Base-by-base conservation (phyloP, 2,888 invertebrate genomes). In the Nesidiocoris tenuis region DNA sequence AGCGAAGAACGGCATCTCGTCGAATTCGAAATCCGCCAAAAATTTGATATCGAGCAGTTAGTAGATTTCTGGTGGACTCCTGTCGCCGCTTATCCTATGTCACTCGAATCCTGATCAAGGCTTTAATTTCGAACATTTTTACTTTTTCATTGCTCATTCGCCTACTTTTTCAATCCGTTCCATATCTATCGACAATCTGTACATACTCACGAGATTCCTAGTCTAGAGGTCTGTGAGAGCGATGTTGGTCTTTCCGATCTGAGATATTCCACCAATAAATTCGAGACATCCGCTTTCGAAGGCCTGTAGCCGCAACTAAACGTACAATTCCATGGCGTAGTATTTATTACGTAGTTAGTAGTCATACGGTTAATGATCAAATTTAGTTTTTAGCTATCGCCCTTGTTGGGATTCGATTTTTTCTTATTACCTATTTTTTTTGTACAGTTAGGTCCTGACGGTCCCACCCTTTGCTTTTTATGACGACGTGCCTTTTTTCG, bases 1-100 rank as follows among this genome's bases (percentile, higher is more conserved):
- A 84, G 79, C 80, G 56, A 80, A 80, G 74, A 80, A 80, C 74
- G 78, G 78, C 18, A 71, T 78, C 25, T 23, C 72, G 5, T 39
- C 77, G 17, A 70, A 61, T 25, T 75, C 77, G 18, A 78, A 78
- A 72, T 71, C 78, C 39, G 61, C 78, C 76, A 78, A 78, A 67
- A 77, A 75, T 68, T 63, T 78, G 22, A 77, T 78, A 67, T 61
- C 78, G 55, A 78, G 76, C 64, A 77, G 77, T 54, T 74, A 77
- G 72, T 76, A 56, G 19, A 39, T 39, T 39, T 39, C 12, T 12
- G 39, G 12, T 12, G 39, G 39, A 39, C 12, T 39, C 12, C 5
- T 39, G 39, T 12, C 3, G 39, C 3, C 39, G 39, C 39, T 39
- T 39, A 7, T 39, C 39, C 39, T 39, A 39, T 39, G 39, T 39